phyloP scores from a whole-genome alignment of 1,140 invertebrate genomes.

The Drosophila ohnishii region DNA sequence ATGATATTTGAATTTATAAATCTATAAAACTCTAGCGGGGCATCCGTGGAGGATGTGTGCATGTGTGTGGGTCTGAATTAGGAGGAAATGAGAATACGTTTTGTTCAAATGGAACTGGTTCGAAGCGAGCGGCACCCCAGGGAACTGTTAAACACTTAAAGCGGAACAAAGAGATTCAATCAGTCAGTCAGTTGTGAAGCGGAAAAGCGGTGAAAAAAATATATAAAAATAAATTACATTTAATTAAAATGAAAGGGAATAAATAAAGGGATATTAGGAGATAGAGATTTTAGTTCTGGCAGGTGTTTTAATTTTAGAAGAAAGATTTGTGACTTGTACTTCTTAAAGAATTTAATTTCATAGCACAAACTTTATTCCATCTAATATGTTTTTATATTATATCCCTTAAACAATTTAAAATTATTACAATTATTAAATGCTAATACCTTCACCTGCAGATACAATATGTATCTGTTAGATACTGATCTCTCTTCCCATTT shows the following conservation, averaged over 20 bases:
- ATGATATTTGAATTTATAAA: constrained; percentile 74
- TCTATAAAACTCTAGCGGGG: constrained; percentile 54
- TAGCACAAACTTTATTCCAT: background rate
- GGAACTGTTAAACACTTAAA: constrained; percentile 37
- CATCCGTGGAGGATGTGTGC: constrained; percentile 23
- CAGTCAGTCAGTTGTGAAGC: constrained; percentile 16
- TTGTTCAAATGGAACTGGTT: constrained; percentile 41
- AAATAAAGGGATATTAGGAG: background rate
- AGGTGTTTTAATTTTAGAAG: no score
- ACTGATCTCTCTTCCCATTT: constrained; percentile 1
- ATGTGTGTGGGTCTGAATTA: constrained; percentile 33
- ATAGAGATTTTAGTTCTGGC: background rate
- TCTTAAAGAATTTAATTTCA: no score
- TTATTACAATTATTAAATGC: constrained; percentile 16
- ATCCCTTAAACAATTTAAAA: background rate
- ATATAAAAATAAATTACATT: constrained; percentile 11
- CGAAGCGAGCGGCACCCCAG: constrained; percentile 33
- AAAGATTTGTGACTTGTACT: background rate
- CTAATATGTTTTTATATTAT: background rate
- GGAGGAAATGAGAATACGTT: constrained; percentile 46
- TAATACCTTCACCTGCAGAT: background rate
- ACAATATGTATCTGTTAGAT: background rate
- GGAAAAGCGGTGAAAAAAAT: background rate
- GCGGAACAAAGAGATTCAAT: constrained; percentile 34
- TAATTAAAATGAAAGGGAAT: constrained; percentile 12